Evolutionary conservation across 92 coral and sea anemone species (phyloP).

Genomic region (Parazoanthus darwini): DNA sequence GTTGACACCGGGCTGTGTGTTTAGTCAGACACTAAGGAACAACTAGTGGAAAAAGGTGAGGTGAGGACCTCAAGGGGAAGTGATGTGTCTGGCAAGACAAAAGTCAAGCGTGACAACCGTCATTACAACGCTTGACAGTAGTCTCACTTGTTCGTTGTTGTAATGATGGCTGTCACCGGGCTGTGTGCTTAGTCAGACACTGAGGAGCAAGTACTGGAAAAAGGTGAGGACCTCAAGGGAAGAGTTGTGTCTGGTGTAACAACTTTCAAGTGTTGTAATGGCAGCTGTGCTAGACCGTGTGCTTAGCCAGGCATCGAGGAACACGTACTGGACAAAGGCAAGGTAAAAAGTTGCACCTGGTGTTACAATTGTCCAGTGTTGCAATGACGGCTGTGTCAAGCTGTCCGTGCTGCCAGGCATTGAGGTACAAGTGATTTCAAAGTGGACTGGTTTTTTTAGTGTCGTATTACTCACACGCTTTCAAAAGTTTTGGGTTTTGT

Average conservation of each 20-base stretch:
- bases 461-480: background rate
- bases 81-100: background rate
- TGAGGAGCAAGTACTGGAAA: background rate
- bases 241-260: background rate
- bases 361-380: background rate
- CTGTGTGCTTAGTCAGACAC: background rate
- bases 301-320: background rate
- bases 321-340: background rate
- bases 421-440: background rate
- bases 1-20: background rate
- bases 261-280: background rate
- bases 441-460: background rate
- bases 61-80: background rate
- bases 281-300: background rate
- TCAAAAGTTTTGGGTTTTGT: no score
- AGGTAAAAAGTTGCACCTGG: background rate
- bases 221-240: background rate
- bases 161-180: background rate
- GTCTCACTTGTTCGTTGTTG: no score
- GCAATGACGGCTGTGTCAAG: background rate
- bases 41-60: background rate
- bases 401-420: background rate
- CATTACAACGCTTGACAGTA: no score
- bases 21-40: background rate
- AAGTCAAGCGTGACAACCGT: no score